Evolutionary conservation across 2,888 invertebrate species (phyloP).

Genomic region (Acronicta aceris): DNA sequence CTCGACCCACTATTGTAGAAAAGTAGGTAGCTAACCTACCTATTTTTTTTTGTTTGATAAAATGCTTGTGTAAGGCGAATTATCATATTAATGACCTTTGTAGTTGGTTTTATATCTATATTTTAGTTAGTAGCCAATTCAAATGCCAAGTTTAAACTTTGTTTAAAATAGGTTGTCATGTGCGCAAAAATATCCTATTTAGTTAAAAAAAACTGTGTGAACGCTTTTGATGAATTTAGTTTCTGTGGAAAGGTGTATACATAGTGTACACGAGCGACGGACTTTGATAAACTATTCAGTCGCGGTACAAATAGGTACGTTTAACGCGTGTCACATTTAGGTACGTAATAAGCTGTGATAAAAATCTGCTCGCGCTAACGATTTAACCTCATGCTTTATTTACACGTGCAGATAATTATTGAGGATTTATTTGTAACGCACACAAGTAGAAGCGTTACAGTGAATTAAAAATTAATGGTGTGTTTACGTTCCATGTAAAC

Average conservation of each 20-base stretch:
- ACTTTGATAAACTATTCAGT: constrained; percentile 41
- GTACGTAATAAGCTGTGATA: constrained; percentile 34
- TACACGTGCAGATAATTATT: constrained; percentile 46
- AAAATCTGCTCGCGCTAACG: constrained; percentile 18
- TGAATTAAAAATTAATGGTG: constrained; percentile 22
- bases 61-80: constrained; percentile 32
- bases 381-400: constrained; percentile 38
- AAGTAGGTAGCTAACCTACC: no score
- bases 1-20: constrained; percentile 31
- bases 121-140: constrained; percentile 26
- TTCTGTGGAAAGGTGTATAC: constrained; percentile 15
- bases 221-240: constrained; percentile 19
- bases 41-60: constrained; percentile 34
- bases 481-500: constrained; percentile 9
- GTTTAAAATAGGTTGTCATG: constrained; percentile 16
- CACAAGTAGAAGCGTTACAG: constrained; percentile 15
- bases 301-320: constrained; percentile 25
- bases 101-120: constrained; percentile 25
- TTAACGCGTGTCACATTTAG: constrained; percentile 36
- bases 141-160: constrained; percentile 22
- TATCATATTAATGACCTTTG: constrained; percentile 41
- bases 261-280: constrained; percentile 25
- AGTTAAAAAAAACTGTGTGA: constrained; percentile 13
- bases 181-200: constrained; percentile 9
- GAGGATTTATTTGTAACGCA: constrained; percentile 35